Conservation (phyloP, 2,888 invertebrate genomes). For the Epinotia nisella region DNA sequence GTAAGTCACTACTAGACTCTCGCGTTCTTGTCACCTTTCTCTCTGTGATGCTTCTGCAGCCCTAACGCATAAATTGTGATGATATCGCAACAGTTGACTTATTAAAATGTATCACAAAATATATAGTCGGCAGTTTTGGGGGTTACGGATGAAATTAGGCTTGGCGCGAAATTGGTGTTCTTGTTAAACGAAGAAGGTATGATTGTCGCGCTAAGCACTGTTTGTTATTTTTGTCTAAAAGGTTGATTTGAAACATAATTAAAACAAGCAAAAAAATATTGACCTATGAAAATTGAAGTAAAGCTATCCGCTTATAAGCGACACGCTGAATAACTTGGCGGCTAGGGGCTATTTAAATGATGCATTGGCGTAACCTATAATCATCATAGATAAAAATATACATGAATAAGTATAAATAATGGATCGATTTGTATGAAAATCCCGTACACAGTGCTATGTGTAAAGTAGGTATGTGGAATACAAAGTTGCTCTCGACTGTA, state of each 20-base stretch:
- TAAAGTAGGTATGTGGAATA: no score
- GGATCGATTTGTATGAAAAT: no score
- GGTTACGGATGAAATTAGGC: conserved; percentile 41
- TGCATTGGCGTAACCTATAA: no score
- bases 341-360: no score
- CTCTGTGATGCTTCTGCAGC: conserved; percentile 52
- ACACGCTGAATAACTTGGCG: no score
- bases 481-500: background rate
- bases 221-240: background rate
- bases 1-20: conserved; percentile 1
- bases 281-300: background rate
- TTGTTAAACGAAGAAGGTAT: background rate
- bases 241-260: no score
- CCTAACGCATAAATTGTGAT: conserved; percentile 70
- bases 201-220: background rate
- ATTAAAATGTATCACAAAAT: conserved; percentile 61
- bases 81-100: conserved; percentile 64
- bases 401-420: no score
- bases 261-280: no score
- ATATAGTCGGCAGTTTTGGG: conserved; percentile 45
- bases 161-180: conserved; percentile 29
- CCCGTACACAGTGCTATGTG: no score
- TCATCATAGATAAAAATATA: no score
- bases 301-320: background rate
- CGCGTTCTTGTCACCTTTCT: conserved; percentile 11